These are phyloP conservation scores for Saccopteryx leptura DNA, from an alignment of 2,113 vertebrate species.

Conservation along the genomic window DNA sequence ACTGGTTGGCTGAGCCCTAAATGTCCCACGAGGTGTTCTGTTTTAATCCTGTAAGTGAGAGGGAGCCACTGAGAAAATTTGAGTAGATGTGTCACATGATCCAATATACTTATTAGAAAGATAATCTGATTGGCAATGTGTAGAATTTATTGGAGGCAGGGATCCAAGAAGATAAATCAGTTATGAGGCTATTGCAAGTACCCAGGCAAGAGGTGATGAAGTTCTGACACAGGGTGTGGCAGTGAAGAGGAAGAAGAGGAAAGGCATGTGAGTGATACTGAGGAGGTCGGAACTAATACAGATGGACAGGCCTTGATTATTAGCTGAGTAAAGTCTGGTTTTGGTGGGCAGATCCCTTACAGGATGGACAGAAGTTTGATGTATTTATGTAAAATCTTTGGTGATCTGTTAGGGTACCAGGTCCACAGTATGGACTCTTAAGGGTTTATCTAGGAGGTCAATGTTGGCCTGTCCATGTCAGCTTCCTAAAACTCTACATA, in stretches of 20 bases:
- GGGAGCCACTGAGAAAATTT: constrained; percentile 4
- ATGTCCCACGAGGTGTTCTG: not conserved
- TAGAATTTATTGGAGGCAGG: not conserved
- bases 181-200: not conserved
- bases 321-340: not conserved
- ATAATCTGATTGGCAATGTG: not conserved
- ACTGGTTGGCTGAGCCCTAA: not conserved
- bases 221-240: not conserved
- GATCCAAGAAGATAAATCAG: not conserved
- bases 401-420: not conserved
- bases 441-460: not conserved
- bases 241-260: not conserved
- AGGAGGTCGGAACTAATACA: not conserved
- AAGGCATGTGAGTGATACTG: not conserved
- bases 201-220: not conserved
- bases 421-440: not conserved
- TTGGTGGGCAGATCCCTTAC: not conserved
- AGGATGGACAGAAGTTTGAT: not conserved
- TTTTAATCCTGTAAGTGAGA: not conserved
- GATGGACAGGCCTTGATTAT: not conserved
- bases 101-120: not conserved
- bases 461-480: not conserved
- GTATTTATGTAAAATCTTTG: not conserved
- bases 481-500: not conserved
- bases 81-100: not conserved